Conservation (phyloP, 2,797 vertebrate genomes). For the Avahi laniger region DNA sequence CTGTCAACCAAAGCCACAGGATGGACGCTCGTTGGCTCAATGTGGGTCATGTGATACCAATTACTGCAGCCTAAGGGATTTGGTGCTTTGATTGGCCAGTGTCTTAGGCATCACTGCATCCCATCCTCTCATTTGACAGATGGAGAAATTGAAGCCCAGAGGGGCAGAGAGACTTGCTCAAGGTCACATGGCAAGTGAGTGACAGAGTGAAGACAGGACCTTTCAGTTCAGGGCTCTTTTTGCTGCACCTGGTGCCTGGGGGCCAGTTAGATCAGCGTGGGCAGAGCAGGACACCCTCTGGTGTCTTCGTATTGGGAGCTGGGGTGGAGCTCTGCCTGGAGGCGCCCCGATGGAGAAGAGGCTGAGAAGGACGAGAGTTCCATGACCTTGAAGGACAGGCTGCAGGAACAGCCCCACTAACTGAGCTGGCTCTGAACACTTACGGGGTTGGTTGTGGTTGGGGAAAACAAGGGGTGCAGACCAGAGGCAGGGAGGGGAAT, state of each 20-base stretch:
- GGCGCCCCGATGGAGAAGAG: background rate
- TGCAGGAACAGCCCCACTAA: background rate
- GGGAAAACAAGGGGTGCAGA: background rate
- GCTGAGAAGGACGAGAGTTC: background rate
- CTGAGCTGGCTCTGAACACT: background rate
- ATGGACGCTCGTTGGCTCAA: background rate
- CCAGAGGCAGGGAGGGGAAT: background rate
- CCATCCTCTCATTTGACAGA: background rate
- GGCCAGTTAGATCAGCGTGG: background rate
- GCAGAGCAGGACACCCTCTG: background rate
- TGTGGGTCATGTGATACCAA: background rate
- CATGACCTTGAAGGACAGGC: background rate
- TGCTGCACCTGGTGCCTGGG: background rate
- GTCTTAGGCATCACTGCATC: background rate
- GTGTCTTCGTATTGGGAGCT: background rate
- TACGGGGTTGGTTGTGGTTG: background rate
- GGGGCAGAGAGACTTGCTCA: background rate
- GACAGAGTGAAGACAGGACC: background rate
- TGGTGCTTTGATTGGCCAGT: background rate
- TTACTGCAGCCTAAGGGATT: background rate
- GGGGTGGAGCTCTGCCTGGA: background rate
- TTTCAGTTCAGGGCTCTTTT: background rate
- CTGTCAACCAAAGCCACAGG: background rate
- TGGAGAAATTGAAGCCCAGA: background rate
- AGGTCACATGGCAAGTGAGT: background rate